These are phyloP conservation scores for Brassicogethes aeneus DNA, from an alignment of 2,888 invertebrate species.

Conservation along the genomic window DNA sequence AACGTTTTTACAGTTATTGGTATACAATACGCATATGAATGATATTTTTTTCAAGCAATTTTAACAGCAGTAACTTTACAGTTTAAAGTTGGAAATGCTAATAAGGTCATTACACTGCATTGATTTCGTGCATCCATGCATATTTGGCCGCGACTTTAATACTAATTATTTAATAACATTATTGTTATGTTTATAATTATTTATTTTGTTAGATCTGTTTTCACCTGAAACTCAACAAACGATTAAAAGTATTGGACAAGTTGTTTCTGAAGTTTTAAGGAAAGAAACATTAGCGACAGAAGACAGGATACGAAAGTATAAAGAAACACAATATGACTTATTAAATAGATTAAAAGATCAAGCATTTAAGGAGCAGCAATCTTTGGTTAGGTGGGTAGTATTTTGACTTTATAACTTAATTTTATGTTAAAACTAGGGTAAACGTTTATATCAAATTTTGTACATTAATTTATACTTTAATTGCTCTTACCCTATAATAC, in stretches of 20 bases:
- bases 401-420: too few species aligned
- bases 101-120: too few species aligned
- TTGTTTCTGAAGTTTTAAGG: constrained; percentile 59
- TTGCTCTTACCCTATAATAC: too few species aligned
- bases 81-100: too few species aligned
- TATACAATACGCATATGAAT: too few species aligned
- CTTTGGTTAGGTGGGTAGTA: constrained; percentile 33
- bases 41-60: too few species aligned
- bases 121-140: too few species aligned
- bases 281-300: constrained; percentile 62
- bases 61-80: too few species aligned
- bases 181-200: constrained; percentile 6
- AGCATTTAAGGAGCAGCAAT: constrained; percentile 63
- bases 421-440: too few species aligned
- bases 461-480: too few species aligned
- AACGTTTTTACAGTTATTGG: too few species aligned
- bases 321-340: constrained; percentile 63
- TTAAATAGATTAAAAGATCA: constrained; percentile 65
- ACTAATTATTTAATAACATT: constrained; percentile 1
- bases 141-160: not conserved
- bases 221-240: constrained; percentile 47
- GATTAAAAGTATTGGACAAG: constrained; percentile 53
- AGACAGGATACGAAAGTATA: constrained; percentile 63
- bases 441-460: too few species aligned
- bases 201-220: constrained; percentile 33